Percentiles rank a stretch among this genome's conserved stretches.
phyloP scores from a whole-genome alignment of 2,888 invertebrate species.

The Pseudococcus jackbeardsleyi region DNA sequence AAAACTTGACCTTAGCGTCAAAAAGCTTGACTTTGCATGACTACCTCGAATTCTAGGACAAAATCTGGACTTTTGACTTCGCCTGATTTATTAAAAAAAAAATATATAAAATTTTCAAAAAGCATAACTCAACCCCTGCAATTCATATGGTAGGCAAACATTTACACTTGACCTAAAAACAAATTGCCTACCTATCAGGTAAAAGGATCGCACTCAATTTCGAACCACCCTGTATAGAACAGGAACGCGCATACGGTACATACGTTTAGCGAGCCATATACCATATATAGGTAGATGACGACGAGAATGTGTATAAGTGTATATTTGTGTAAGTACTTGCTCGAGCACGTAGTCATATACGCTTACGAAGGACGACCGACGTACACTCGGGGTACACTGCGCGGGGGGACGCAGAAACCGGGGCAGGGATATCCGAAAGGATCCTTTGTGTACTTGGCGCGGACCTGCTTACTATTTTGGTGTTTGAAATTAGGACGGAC shows the following conservation, averaged over 20 bases:
- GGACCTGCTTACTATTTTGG: constrained; percentile 48
- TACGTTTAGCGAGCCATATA: neutral
- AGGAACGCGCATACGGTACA: constrained; percentile 10
- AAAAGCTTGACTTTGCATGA: too few species aligned
- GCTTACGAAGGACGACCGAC: neutral
- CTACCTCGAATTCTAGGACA: too few species aligned
- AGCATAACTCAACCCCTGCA: too few species aligned
- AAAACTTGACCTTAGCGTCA: too few species aligned
- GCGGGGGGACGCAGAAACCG: neutral
- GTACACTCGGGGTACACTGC: neutral
- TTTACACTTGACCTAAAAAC: too few species aligned
- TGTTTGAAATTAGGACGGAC: neutral
- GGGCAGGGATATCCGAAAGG: neutral
- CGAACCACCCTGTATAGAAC: too few species aligned
- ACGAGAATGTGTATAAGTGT: neutral
- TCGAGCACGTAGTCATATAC: neutral
- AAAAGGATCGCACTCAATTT: neutral
- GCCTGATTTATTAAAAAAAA: too few species aligned
- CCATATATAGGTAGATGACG: neutral
- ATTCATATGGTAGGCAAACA: too few species aligned
- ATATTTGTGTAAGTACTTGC: constrained; percentile 3
- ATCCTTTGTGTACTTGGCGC: constrained; percentile 38
- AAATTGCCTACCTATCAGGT: too few species aligned
- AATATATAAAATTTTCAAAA: too few species aligned
- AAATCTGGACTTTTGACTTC: too few species aligned